Evolutionary conservation across 2,888 invertebrate species (phyloP), one percentile per base, ranked within the genome.

Genomic region (Plagodis pulveraria): DNA sequence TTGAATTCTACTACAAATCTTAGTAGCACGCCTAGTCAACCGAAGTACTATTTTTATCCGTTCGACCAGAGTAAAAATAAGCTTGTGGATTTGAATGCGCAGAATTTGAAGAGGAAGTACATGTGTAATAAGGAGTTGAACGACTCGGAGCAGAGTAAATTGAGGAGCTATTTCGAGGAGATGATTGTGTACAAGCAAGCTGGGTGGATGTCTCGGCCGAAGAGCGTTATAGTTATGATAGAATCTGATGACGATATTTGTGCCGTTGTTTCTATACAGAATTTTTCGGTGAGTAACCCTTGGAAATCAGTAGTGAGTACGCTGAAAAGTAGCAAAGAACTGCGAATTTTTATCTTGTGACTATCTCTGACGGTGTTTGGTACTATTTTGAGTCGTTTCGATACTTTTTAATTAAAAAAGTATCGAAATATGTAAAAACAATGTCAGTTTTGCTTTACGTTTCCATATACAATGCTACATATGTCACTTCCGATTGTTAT

Each of bases 191-290:
- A 69, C 5, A 68, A 66, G 2, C 66, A 73, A 0, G 73, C 73
- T 5, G 76, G 80, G 0, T 91, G 89, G 89, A 52, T 87, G 59
- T 80, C 83, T 0, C 70, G 88, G 70, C 79, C 94, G 60, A 76
- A 91, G 50, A 93, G 89, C 51, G 95, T 96, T 0, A 89, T 96
- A 4, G 88, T 96, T 0, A 92, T 94, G 80, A 93, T 96, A 0
- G 93, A 94, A 57, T 96, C 96, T 0, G 88, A 93, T 6, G 95
- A 94, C 71, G 93, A 94, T 43, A 93, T 94, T 0, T 98, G 97
- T 76, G 95, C 96, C 84, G 94, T 96, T 0, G 94, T 97, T 0
- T 97, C 97, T 0, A 94, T 97, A 70, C 97, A 98, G 82, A 95
- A 96, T 73, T 94, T 94, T 67, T 94, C 94, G 74, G 96, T 96